Conservation (phyloP, 2,888 invertebrate genomes). For the Sesia bembeciformis region DNA sequence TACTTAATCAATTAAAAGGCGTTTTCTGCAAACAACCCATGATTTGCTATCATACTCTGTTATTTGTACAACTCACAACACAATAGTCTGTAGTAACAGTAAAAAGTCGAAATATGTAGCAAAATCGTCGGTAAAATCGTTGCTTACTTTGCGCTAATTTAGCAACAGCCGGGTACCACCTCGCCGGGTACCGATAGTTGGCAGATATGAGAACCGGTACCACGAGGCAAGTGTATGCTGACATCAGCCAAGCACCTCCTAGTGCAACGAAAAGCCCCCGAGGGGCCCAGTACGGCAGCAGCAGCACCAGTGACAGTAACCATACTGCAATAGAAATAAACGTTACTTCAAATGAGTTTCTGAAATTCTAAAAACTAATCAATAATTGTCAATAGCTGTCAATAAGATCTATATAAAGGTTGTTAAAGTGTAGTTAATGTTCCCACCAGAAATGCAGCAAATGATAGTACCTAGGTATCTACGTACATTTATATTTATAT, state of each 20-base stretch:
- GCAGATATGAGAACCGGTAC: constrained; percentile 80
- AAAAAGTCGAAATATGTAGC: not conserved
- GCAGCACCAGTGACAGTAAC: constrained; percentile 77
- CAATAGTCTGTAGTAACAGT: no score
- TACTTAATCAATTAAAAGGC: no score
- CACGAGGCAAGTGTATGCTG: constrained; percentile 79
- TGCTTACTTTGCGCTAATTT: constrained; percentile 70
- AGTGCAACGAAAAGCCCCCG: constrained; percentile 76
- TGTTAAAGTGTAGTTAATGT: no score
- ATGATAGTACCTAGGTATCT: no score
- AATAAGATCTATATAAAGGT: no score
- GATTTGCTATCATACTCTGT: no score
- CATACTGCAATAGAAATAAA: constrained; percentile 71
- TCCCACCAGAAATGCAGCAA: no score
- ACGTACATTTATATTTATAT: no score
- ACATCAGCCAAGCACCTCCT: constrained; percentile 75
- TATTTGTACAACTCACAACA: no score
- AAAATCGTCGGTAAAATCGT: not conserved
- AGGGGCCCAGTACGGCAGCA: constrained; percentile 77
- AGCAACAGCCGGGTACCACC: constrained; percentile 74
- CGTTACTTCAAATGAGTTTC: not conserved
- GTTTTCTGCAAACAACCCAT: no score
- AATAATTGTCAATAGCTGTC: no score
- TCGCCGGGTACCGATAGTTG: constrained; percentile 79
- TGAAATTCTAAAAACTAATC: no score